phyloP scores from a whole-genome alignment of 2,113 vertebrate species.

The Indicator indicator region DNA sequence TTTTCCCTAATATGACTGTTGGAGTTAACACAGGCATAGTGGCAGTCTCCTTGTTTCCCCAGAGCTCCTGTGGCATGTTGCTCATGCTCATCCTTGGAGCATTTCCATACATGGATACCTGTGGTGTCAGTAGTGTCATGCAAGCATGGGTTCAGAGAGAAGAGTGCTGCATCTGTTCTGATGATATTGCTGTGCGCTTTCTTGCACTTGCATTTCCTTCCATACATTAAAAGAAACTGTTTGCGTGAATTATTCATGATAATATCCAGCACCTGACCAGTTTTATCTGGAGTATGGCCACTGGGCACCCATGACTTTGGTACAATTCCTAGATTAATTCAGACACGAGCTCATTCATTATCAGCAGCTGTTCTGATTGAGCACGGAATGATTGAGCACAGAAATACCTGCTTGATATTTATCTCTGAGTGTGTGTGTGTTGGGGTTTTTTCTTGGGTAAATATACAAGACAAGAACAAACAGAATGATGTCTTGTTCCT shows the following conservation, averaged over 20 bases:
- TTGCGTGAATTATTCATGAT: not conserved
- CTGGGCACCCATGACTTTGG: not conserved
- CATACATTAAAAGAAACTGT: not conserved
- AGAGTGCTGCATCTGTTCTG: not conserved
- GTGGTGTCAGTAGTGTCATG: not conserved
- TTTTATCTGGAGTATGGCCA: not conserved
- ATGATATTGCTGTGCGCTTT: not conserved
- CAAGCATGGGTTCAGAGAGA: not conserved
- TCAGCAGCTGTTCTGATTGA: not conserved
- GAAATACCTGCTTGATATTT: not conserved
- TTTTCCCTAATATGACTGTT: not conserved
- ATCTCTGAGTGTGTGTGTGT: not conserved
- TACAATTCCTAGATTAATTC: not conserved
- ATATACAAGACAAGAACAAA: not conserved
- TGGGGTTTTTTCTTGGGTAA: not conserved
- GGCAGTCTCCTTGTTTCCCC: not conserved
- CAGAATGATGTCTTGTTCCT: not conserved
- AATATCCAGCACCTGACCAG: not conserved
- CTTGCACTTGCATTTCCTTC: not conserved
- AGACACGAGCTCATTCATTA: not conserved
- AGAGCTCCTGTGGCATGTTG: fast-evolving
- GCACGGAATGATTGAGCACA: not conserved
- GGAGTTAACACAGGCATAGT: not conserved
- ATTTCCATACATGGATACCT: fast-evolving
- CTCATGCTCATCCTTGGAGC: not conserved